These are phyloP conservation scores for Dendrolimus kikuchii DNA, from an alignment of 1,140 invertebrate genomes.

Conservation along the genomic window DNA sequence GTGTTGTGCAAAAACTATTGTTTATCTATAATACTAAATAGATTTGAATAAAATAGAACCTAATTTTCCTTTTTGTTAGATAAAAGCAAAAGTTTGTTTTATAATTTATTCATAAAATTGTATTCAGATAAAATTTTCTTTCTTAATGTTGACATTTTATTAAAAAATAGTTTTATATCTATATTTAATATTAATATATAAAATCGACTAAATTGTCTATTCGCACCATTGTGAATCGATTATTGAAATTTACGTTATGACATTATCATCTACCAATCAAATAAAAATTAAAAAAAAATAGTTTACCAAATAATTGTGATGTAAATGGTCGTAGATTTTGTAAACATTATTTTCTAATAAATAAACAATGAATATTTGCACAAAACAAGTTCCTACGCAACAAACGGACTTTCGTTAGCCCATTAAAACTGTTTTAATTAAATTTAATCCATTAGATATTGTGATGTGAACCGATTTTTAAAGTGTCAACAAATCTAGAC, in stretches of 20 bases:
- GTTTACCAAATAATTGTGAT: conserved; percentile 21
- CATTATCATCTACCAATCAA: not conserved
- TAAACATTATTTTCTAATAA: conserved; percentile 17
- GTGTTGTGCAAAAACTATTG: no score
- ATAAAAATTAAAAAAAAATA: conserved; percentile 22
- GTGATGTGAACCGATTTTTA: conserved; percentile 61
- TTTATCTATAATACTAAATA: no score
- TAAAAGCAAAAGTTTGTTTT: no score
- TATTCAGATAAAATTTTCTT: no score
- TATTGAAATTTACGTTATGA: conserved; percentile 3
- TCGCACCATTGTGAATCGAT: conserved; percentile 5
- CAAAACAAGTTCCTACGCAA: conserved; percentile 42
- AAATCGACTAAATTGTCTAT: conserved; percentile 6
- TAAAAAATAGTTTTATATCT: not conserved
- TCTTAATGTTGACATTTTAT: no score
- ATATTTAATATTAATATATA: not conserved
- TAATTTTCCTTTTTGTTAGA: no score
- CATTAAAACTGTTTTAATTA: conserved; percentile 16
- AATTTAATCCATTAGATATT: conserved; percentile 25
- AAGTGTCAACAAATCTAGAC: conserved; percentile 10
- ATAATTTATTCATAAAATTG: no score
- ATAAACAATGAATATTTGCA: conserved; percentile 20
- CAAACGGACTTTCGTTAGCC: conserved; percentile 39
- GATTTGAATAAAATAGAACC: no score
- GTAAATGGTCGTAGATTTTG: conserved; percentile 24